Conservation (phyloP, 2,113 vertebrate species). For the Corythoichthys haematopterus region DNA sequence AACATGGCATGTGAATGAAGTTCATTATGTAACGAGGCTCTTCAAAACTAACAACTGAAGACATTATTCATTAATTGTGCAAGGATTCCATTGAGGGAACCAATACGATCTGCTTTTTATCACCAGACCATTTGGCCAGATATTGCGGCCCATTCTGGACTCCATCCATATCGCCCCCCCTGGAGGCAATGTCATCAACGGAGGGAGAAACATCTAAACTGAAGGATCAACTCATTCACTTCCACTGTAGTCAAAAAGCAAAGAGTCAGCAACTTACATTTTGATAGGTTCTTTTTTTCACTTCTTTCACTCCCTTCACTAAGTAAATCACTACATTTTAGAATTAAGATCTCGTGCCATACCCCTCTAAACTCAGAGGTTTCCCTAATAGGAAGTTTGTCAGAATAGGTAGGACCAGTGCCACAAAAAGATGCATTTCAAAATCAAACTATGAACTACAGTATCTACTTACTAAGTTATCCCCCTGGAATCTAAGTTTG, state of each 20-base stretch:
- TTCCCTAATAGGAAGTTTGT: too few relatives aligned
- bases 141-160: slow-evolving; percentile 87
- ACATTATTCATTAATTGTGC: background rate
- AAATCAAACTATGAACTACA: too few relatives aligned
- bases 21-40: background rate
- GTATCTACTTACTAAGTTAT: too few relatives aligned
- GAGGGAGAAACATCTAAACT: slow-evolving; percentile 84
- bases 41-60: background rate
- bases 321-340: background rate
- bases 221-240: slow-evolving; percentile 14
- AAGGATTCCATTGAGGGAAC: background rate
- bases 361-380: too few relatives aligned
- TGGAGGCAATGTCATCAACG: slow-evolving; percentile 85
- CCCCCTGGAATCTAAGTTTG: too few relatives aligned
- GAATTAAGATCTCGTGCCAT: background rate
- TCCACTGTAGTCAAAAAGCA: slow-evolving; percentile 44
- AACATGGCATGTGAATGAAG: background rate
- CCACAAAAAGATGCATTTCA: too few relatives aligned
- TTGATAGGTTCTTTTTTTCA: background rate
- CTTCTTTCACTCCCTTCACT: background rate
- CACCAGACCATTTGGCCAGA: slow-evolving; percentile 90
- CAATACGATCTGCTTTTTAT: slow-evolving; percentile 11
- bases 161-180: slow-evolving; percentile 90
- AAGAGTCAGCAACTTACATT: slow-evolving; percentile 3
- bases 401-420: too few relatives aligned